Evolutionary conservation across 1,140 invertebrate species (phyloP), one percentile per base, ranked within the genome.

Genomic region (Condylostylus longicornis): DNA sequence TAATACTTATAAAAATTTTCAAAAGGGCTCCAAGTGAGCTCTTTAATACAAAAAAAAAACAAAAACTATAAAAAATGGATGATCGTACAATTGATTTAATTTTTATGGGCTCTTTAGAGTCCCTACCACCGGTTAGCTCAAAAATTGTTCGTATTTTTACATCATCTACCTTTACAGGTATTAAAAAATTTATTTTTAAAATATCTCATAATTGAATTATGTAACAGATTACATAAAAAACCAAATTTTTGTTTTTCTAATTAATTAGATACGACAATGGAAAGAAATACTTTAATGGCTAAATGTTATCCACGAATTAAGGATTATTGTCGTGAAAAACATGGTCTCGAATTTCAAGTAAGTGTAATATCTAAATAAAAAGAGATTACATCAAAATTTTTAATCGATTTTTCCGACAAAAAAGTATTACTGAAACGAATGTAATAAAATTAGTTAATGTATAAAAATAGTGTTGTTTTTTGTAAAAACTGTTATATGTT

Each of bases 121-220:
- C 80, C 23, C 64, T 98, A 41, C 93, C 93, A 2, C 80, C 90
- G 2, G 85, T 97, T 20, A 93, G 89, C 61, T 96, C 91, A 0
- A 97, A 96, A 70, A 94, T 98, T 51, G 93, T 97, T 13, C 72
- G 94, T 42, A 97, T 98, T 50, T 98, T 98, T 57, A 98, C 93
- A 12, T 95, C 90, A 54, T 97, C 93, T 0, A 98, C 94, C 0
- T 98, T 98, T 53, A 97, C 94, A 58, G 91, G 90, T 94, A 70
- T 68, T 51, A 46, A 17, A 43, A 23, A 28, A 14, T 28, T 30
- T 13, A 7, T n/a, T 25, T 41, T 54, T 53, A 55, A 42, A 42
- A 50, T 13, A 13, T 15, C 22, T 5, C 15, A 18, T 34, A 17
- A 15, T 20, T 13, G 7, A 8, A 18, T 34, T 42, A 27, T 13